These are phyloP conservation scores for Anas platyrhynchos DNA, from an alignment of 2,113 vertebrate species.

Conservation along the genomic window DNA sequence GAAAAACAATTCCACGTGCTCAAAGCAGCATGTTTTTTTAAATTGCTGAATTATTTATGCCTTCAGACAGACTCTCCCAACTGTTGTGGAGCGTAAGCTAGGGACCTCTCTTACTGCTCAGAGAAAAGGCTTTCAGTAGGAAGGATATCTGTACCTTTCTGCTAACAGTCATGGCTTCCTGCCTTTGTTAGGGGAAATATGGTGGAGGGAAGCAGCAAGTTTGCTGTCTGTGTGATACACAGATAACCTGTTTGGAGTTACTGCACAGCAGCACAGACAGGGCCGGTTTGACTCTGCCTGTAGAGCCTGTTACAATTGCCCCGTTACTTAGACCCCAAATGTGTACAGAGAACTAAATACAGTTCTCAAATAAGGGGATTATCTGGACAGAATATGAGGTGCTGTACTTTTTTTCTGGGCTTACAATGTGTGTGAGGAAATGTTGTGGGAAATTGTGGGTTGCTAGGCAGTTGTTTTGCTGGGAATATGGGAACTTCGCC, in stretches of 20 bases:
- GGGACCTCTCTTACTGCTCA: neutral
- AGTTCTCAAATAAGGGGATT: neutral
- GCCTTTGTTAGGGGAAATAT: slow-evolving; percentile 76
- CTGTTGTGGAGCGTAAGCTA: neutral
- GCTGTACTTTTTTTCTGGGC: slow-evolving; percentile 7
- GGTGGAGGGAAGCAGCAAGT: slow-evolving; percentile 60
- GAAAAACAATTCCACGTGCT: neutral
- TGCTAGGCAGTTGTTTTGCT: slow-evolving; percentile 75
- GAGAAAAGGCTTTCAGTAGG: neutral
- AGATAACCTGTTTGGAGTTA: neutral
- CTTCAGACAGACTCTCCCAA: neutral
- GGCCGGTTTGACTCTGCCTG: neutral
- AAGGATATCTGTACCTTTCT: slow-evolving; percentile 40
- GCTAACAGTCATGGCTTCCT: slow-evolving; percentile 60
- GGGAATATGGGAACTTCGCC: slow-evolving; percentile 57
- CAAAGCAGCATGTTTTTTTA: neutral
- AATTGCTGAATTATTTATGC: slow-evolving; percentile 9
- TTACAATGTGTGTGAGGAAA: slow-evolving; percentile 35
- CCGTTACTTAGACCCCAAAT: neutral
- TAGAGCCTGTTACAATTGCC: neutral
- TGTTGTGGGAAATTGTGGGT: slow-evolving; percentile 72
- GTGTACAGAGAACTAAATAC: neutral
- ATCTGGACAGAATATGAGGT: slow-evolving; percentile 10
- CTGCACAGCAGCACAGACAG: neutral
- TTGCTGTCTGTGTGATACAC: neutral